Evolutionary conservation across 2,888 invertebrate species (phyloP), one percentile per base, ranked within the genome.

Genomic region (Orthosia cruda): DNA sequence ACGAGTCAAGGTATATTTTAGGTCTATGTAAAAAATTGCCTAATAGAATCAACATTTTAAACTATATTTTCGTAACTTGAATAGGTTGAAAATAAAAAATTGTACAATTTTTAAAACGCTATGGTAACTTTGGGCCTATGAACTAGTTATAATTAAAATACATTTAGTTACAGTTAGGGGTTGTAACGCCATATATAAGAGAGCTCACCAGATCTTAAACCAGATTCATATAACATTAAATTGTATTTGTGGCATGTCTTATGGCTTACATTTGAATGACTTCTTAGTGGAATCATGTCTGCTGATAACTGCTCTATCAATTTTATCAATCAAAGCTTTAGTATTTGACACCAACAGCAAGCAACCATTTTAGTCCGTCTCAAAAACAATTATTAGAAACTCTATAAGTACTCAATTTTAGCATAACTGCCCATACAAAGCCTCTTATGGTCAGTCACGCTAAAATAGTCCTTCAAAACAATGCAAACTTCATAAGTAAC

Each of bases 101-200:
- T 95, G 94, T 95, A 95, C 94, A 92, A 89, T 91, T 90, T 89
- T 89, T 88, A 90, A 91, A 90, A 90, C 87, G 89, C 90, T 93
- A 94, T 95, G 96, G 96, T 96, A 96, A 96, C 96, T 92, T 93
- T 93, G 90, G 91, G 89, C 92, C 94, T 95, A 93, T 80, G 71
- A 84, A 89, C 94, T 94, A 94, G 88, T 90, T 91, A 91, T 75
- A 85, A 89, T 87, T 89, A 89, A 89, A 87, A 87, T 88, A 89
- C 79, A 78, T 80, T 83, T 81, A 86, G 85, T 85, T 83, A 86
- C 81, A 83, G 73, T 74, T 76, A 83, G 64, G 69, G 70, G n/a
- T n/a, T n/a, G n/a, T 88, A 83, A 85, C 85, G 82, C 81, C 83
- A 84, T 85, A n/a, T n/a, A n/a, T 69, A 77, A 86, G 83, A 87